Evolutionary conservation across 2,113 vertebrate genomes (phyloP).

Genomic region (Oenanthe melanoleuca): DNA sequence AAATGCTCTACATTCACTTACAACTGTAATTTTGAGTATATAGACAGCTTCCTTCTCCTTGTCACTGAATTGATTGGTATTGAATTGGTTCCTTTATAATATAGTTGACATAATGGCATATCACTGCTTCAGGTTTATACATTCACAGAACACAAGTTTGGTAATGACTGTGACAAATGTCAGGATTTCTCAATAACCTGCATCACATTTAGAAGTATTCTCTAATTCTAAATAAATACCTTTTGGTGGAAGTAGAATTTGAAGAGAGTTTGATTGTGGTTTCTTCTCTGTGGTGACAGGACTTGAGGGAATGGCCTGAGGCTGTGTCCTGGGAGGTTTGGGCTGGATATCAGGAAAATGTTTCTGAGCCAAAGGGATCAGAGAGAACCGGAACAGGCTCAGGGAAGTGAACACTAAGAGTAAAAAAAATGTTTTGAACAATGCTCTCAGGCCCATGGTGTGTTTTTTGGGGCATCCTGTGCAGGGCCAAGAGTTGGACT

Average conservation of each 20-base stretch:
- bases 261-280: neutral
- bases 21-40: neutral
- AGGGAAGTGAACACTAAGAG: neutral
- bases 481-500: neutral
- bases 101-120: neutral
- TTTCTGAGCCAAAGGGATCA: neutral
- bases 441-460: neutral
- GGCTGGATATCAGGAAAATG: neutral
- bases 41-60: neutral
- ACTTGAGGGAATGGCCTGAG: rapidly evolving
- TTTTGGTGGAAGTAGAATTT: neutral
- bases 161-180: neutral
- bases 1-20: neutral
- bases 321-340: neutral
- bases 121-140: neutral
- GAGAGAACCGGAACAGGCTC: neutral
- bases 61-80: neutral
- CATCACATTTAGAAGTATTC: neutral
- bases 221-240: neutral
- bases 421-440: neutral
- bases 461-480: neutral
- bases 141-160: neutral
- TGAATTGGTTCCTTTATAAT: neutral
- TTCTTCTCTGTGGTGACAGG: neutral
- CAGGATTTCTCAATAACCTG: neutral